phyloP scores from a whole-genome alignment of 2,888 invertebrate genomes.

The Synanthedon vespiformis region DNA sequence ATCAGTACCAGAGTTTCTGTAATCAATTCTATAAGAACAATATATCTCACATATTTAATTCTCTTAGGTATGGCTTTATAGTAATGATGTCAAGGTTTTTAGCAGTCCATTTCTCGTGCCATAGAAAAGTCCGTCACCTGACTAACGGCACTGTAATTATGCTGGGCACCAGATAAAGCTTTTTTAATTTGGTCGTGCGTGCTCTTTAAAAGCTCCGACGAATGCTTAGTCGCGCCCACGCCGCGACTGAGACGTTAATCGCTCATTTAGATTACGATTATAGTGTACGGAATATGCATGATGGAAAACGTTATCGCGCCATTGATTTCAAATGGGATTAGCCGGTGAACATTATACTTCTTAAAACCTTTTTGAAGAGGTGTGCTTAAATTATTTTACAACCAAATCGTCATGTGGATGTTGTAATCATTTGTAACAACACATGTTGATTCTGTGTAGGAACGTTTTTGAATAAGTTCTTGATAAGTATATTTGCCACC shows the following conservation, averaged over 20 bases:
- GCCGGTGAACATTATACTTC: slow-evolving; percentile 9
- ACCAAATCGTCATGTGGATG: no score
- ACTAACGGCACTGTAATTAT: slow-evolving; percentile 52
- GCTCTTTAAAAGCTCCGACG: slow-evolving; percentile 6
- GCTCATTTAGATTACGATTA: slow-evolving; percentile 59
- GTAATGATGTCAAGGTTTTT: neutral
- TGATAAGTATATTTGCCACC: no score
- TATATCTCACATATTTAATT: no score
- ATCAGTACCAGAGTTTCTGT: no score
- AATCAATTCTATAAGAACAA: no score
- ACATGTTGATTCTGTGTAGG: no score
- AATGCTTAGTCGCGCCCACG: slow-evolving; percentile 54
- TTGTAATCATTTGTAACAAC: no score
- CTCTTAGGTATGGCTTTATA: no score
- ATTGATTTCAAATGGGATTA: slow-evolving; percentile 54
- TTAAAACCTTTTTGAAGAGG: no score
- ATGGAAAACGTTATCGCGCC: slow-evolving; percentile 44
- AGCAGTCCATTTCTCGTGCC: neutral
- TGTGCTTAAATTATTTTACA: no score
- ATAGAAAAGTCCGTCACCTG: slow-evolving; percentile 37
- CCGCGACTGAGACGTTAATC: slow-evolving; percentile 46
- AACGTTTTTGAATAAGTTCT: no score
- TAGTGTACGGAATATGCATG: slow-evolving; percentile 48
- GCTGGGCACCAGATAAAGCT: slow-evolving; percentile 41
- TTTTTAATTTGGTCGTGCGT: slow-evolving; percentile 17